Evolutionary conservation across 2,797 vertebrate genomes (phyloP), one percentile per base, ranked within the genome.

Genomic region (Mormyrops attenuatus): DNA sequence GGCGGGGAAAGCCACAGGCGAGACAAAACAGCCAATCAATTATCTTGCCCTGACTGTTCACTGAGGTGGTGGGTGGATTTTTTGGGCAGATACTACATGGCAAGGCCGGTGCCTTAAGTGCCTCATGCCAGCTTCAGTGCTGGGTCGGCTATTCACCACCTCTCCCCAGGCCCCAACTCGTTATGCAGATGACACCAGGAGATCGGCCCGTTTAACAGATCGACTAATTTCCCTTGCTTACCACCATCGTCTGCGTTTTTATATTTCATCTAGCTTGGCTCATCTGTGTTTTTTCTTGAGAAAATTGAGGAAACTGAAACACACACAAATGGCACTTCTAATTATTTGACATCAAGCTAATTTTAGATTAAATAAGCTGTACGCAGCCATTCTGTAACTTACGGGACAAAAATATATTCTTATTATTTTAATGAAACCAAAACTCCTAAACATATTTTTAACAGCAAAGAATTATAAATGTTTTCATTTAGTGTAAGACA

Each of bases 401-500:
- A 47, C 8, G 3, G 38, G 26, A 47, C 34, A 73, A 66, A 88
- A 88, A 11, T 20, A 30, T 55, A 80, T 22, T 53, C 7, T 26
- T 44, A 73, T 44, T 44, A 82, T 60, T 30, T 84, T 85, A 85
- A 69, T 60, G 80, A 85, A 89, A 85, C 88, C 88, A 84, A 34
- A 89, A 49, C 0, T 1, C 2, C 52, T 60, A 60, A 80, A 77
- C 26, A 30, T 34, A 60, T 60, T 41, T 73, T 66, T 66, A 63
- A 47, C 34, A 50, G 30, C 55, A 85, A 80, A 50, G 30, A 41
- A 44, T 13, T 44, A 41, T 38, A 55, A 82, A 20, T 80, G 73
- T 41, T 38, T 26, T 55, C 22, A 30, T 86, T 89, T 17, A 60
- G 1, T 44, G 41, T 50, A 26, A 63, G 9, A 9, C 15, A 22